Evolutionary conservation across 2,888 invertebrate genomes (phyloP), one percentile per base, ranked within the genome.

Genomic region (Mesoligia furuncula): DNA sequence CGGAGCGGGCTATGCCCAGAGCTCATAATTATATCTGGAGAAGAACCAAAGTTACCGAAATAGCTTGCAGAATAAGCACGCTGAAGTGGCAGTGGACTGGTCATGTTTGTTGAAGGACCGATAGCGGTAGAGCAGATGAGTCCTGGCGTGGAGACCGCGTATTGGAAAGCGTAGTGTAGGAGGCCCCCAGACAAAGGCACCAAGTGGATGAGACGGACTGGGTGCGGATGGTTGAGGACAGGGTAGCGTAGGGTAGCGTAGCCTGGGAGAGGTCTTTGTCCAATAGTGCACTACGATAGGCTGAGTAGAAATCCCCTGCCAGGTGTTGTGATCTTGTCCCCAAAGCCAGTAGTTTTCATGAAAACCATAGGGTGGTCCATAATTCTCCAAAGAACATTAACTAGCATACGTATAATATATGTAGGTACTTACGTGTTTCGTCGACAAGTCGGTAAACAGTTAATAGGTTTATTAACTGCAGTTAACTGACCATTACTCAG

Each of bases 401-500:
- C 77, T 42, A 51, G 24, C 15, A 42, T 15, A 64, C 36, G 5
- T 57, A 51, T 69, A 15, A 39, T 48, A 54, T 68, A 51, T 51
- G 66, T 20, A 7, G 7, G 24, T 27, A 8, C n/a, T 51, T 17
- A 45, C 54, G 27, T 36, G 48, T 80, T 36, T 48, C 27, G 66
- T 48, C n/a, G 64, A 59, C 15, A 48, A 81, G 54, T 54, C 66
- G 36, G 51, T 66, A 45, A 79, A 79, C n/a, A 57, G 48, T 84
- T 80, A 68, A 69, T 67, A 69, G 69, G 71, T 85, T 73, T 85
- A 85, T 82, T 85, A 77, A 77, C 73, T 72, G 70, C 31, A 82
- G 75, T 85, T 75, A 82, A 85, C 62, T 62, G 57, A 39, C 85
- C 85, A 71, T 84, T 74, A 82, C 85, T 85, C 45, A 80, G 57